Percentiles rank a stretch among this genome's conserved stretches.
Conservation (phyloP, 35 echinoderm and acorn worm genomes). For the Heliocidaris tuberculata region DNA sequence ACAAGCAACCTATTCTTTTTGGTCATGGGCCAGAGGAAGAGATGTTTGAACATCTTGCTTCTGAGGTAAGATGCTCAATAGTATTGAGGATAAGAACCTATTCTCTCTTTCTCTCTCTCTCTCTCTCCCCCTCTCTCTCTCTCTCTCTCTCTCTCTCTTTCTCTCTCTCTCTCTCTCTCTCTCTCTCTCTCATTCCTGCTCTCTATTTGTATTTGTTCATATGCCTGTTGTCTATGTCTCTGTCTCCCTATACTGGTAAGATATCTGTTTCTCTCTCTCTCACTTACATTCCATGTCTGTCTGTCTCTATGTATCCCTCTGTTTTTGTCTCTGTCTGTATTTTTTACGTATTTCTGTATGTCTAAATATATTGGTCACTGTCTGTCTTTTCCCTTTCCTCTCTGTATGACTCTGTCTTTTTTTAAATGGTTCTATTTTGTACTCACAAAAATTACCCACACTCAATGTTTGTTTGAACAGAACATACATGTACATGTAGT, state of each 20-base stretch:
- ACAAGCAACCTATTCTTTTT: constrained; percentile 55
- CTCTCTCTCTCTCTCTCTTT: not conserved
- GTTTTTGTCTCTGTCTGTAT: no score
- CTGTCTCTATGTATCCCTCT: not conserved
- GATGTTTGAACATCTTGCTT: constrained; percentile 56
- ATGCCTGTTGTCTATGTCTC: no score
- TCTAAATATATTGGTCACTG: no score
- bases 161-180: no score
- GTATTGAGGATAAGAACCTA: not conserved
- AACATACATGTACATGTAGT: no score
- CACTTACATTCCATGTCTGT: not conserved
- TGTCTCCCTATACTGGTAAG: no score
- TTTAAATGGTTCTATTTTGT: not conserved
- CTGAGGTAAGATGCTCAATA: constrained; percentile 53
- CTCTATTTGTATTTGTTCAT: no score
- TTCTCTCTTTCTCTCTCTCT: not conserved
- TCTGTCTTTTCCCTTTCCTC: not conserved
- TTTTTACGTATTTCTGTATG: not conserved
- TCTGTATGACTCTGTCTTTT: not conserved
- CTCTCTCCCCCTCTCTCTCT: not conserved
- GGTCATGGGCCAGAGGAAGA: constrained; percentile 58
- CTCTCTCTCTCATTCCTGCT: no score
- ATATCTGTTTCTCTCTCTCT: not conserved
- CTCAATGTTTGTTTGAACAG: no score
- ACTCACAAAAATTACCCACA: not conserved